These are phyloP conservation scores for Plebejus anna DNA, from an alignment of 2,888 invertebrate genomes.

Conservation along the genomic window DNA sequence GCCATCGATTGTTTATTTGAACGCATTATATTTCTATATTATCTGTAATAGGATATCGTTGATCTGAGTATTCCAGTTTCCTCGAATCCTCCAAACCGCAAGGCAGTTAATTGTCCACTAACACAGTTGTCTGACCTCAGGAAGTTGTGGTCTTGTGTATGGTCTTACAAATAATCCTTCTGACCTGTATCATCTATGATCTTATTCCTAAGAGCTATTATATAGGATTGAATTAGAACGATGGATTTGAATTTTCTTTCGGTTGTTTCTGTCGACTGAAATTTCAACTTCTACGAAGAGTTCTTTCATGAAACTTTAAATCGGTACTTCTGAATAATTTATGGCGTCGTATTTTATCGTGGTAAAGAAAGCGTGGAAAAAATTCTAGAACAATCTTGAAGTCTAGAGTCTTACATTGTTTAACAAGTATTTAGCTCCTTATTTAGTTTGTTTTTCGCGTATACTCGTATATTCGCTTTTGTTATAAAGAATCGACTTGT, in stretches of 20 bases:
- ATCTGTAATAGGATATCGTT: not conserved
- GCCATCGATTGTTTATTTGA: not conserved
- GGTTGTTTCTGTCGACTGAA: not conserved
- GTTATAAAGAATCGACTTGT: not conserved
- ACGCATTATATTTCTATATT: not conserved
- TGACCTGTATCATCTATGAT: not conserved
- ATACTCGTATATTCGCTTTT: not conserved
- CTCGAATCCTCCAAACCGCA: slow-evolving; percentile 16
- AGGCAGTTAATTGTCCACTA: slow-evolving; percentile 8
- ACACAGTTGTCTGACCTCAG: slow-evolving; percentile 15
- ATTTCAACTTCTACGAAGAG: not conserved
- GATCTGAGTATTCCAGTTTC: not conserved
- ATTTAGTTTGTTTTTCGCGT: not conserved
- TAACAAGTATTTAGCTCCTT: not conserved
- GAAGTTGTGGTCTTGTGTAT: slow-evolving; percentile 8
- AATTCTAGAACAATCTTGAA: not conserved
- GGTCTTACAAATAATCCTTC: not conserved
- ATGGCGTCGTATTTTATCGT: not conserved
- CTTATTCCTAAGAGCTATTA: not conserved
- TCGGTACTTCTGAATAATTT: not conserved
- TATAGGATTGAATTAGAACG: not conserved
- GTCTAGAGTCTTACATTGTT: not conserved
- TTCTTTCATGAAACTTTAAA: not conserved
- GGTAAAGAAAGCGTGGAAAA: not conserved
- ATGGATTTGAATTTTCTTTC: not conserved